Evolutionary conservation across 2,113 vertebrate species (phyloP).

Genomic region (Protobothrops mucrosquamatus): DNA sequence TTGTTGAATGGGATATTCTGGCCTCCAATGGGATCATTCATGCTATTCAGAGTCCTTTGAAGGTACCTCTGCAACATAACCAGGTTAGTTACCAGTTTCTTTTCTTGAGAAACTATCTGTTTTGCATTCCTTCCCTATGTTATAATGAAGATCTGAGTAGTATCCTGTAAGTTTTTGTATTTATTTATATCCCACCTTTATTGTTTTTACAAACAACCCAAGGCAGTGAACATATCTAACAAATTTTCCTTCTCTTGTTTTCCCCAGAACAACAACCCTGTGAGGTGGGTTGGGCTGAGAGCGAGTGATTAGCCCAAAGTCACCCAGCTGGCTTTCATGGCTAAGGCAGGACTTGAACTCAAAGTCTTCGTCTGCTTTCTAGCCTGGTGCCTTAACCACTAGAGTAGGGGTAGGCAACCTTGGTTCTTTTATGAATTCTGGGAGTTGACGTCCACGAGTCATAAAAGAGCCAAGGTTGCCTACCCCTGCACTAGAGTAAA

Average conservation of each 20-base stretch:
- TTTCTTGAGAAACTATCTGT: background rate
- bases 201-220: background rate
- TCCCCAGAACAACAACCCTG: background rate
- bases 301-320: background rate
- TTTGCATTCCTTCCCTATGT: background rate
- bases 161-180: background rate
- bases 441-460: too few species aligned
- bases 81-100: slow-evolving; percentile 6
- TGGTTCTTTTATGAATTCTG: too few species aligned
- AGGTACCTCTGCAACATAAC: slow-evolving; percentile 57
- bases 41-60: slow-evolving; percentile 78
- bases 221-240: background rate
- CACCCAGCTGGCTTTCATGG: background rate
- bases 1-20: slow-evolving; percentile 87
- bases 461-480: too few species aligned
- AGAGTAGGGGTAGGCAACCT: too few species aligned
- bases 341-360: background rate
- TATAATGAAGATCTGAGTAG: background rate
- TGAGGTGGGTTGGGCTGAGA: background rate
- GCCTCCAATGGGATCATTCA: slow-evolving; percentile 93
- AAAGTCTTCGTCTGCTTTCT: background rate
- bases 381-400: background rate
- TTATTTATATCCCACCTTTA: background rate
- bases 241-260: background rate
- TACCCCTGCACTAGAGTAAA: background rate